Percentiles rank a stretch among this genome's conserved stretches.
phyloP scores from a whole-genome alignment of 1,140 invertebrate genomes.

The Macrobrachium rosenbergii region DNA sequence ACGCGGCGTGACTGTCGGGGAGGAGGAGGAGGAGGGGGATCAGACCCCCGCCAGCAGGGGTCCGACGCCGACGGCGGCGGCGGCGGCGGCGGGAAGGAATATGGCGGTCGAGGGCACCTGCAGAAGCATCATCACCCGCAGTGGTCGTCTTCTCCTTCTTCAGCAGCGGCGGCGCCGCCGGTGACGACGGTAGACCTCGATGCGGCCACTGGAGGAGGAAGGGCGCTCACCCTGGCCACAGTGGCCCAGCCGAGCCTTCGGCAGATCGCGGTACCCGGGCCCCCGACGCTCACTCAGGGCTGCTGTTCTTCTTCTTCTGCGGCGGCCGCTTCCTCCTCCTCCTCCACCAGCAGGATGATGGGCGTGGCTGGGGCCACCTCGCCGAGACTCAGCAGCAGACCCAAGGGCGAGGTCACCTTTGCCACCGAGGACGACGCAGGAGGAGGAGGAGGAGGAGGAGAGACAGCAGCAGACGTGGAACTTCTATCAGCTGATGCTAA shows the following conservation, averaged over 20 bases:
- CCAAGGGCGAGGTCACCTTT: neutral
- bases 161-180: conserved; percentile 1
- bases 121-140: too few relatives aligned
- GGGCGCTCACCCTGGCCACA: neutral
- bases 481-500: too few relatives aligned
- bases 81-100: too few relatives aligned
- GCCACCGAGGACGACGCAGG: neutral
- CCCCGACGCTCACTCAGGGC: conserved; percentile 9
- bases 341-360: neutral
- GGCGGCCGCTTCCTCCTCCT: neutral
- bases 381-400: neutral
- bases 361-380: neutral
- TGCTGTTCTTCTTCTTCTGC: too few relatives aligned
- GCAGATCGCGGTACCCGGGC: conserved; percentile 15
- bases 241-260: conserved; percentile 20
- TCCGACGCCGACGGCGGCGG: conserved; percentile 7
- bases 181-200: conserved; percentile 39
- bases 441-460: neutral
- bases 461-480: neutral
- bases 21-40: too few relatives aligned
- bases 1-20: conserved; percentile 23
- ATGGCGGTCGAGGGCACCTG: neutral
- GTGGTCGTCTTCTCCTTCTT: too few relatives aligned
- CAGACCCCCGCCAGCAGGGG: conserved; percentile 21
- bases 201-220: conserved; percentile 2